These are phyloP conservation scores for Micrasema minimum DNA, from an alignment of 1,140 invertebrate species.

Conservation along the genomic window DNA sequence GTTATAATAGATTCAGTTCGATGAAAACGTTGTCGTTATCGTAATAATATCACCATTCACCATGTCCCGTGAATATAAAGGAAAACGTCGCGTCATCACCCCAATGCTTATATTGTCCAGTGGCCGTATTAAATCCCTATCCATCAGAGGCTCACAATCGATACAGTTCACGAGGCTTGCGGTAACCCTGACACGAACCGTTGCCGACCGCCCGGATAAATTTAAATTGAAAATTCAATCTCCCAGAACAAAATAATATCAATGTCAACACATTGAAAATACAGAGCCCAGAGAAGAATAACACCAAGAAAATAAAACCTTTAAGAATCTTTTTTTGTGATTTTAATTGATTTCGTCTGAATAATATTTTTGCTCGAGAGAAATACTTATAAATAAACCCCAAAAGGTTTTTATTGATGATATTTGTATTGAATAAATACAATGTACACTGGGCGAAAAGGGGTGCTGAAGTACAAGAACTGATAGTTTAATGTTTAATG, in stretches of 20 bases:
- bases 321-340: too few relatives aligned
- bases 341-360: too few relatives aligned
- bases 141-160: slow-evolving; percentile 30
- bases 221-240: slow-evolving; percentile 39
- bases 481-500: not conserved
- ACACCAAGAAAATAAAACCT: not conserved
- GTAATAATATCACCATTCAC: not conserved
- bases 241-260: slow-evolving; percentile 31
- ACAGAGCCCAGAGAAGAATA: slow-evolving; percentile 6
- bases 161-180: slow-evolving; percentile 16
- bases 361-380: too few relatives aligned
- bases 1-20: not conserved
- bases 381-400: too few relatives aligned
- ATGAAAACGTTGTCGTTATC: slow-evolving; percentile 21
- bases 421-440: too few relatives aligned
- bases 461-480: too few relatives aligned
- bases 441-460: too few relatives aligned
- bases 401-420: too few relatives aligned
- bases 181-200: slow-evolving; percentile 12
- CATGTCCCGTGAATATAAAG: slow-evolving; percentile 28
- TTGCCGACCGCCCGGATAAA: slow-evolving; percentile 20
- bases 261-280: slow-evolving; percentile 16
- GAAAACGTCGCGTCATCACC: slow-evolving; percentile 20
- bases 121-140: slow-evolving; percentile 39
- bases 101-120: slow-evolving; percentile 38